Base-by-base conservation (phyloP, 2,888 invertebrate species). In the Drosophila testacea region DNA sequence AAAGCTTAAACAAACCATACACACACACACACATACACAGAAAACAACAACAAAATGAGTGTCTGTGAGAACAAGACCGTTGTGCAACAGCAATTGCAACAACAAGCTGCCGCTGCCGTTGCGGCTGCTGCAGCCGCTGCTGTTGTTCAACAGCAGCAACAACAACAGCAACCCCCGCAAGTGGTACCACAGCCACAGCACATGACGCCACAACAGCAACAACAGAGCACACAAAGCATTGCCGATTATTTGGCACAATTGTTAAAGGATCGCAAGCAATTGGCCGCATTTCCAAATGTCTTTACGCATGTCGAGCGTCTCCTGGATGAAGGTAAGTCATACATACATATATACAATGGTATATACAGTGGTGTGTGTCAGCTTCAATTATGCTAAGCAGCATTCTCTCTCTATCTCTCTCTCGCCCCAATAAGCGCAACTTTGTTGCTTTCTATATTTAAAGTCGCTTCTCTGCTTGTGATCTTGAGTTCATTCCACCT, bases 231-330 rank as follows among this genome's bases (percentile, higher is more conserved):
- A 94, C 97, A 98, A 94, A 98, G 97, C 94, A 97, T 98, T 95
- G 98, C 99, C 94, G 99, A 99, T 95, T 99, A 99, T 95, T 95
- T 99, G 95, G 98, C 99, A 93, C 99, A 99, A 95, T 96, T 99
- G 94, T 95, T 99, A 93, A 99, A 99, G 95, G 99, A 99, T 95
- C 98, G 99, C 95, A 99, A 99, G 95, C 99, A 99, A 95, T 95
- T 99, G 93, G 98, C 98, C 92, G 99, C 99, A 93, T 98, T 99
- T 94, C 99, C 99, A 90, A 99, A 98, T 95, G 98, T 99, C 93
- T 99, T 99, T 95, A 96, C 98, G 94, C 99, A 99, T 95, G 96
- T 99, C 93, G 99, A 99, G 94, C 96, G 99, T 93, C 96, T 99
- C 92, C 95, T 99, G 93, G 99, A 99, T 93, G 99, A 99, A 96